Conservation (phyloP, 2,888 invertebrate genomes). For the Hydrotaea diabolus region DNA sequence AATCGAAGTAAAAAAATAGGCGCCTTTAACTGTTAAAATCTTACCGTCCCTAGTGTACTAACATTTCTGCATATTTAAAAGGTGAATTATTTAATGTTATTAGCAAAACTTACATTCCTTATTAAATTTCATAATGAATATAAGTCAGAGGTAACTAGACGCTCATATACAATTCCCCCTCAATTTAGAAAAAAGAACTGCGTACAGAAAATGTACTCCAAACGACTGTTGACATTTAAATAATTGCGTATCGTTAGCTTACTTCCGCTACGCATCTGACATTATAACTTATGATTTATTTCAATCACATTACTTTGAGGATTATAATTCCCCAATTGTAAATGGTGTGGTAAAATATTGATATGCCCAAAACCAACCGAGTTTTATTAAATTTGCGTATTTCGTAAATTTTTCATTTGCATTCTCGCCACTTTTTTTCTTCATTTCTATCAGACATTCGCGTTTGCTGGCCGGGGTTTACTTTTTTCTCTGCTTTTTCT, state of each 20-base stretch:
- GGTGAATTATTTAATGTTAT: too few species aligned
- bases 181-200: too few species aligned
- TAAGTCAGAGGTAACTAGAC: too few species aligned
- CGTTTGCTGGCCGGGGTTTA: neutral
- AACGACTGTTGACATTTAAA: conserved; percentile 31
- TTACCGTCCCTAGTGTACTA: too few species aligned
- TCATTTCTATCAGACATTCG: neutral
- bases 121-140: too few species aligned
- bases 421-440: neutral
- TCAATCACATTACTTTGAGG: conserved; percentile 45
- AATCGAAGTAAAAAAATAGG: too few species aligned
- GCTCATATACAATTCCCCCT: too few species aligned
- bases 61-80: too few species aligned
- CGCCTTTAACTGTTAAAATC: too few species aligned
- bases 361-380: conserved; percentile 30
- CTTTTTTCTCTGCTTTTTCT: neutral
- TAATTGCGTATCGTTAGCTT: conserved; percentile 17
- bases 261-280: conserved; percentile 4
- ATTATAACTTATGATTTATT: conserved; percentile 45
- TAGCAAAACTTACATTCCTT: too few species aligned
- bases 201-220: neutral
- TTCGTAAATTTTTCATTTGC: conserved; percentile 49
- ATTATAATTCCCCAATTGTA: conserved; percentile 40
- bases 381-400: conserved; percentile 51
- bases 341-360: conserved; percentile 45